Conservation (phyloP, 2,113 vertebrate genomes). For the Crotalus helleri region DNA sequence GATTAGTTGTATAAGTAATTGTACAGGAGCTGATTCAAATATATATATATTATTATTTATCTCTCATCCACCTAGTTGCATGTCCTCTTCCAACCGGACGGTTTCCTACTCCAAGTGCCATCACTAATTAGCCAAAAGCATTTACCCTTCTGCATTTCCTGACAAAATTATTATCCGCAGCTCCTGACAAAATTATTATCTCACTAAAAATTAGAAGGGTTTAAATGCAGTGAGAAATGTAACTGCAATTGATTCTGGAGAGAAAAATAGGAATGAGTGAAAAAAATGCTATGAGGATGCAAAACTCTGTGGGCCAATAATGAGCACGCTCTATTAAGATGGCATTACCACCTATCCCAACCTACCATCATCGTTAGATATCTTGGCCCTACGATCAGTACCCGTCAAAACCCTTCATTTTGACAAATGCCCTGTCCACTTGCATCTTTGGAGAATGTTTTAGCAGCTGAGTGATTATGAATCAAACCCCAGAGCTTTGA, state of each 20-base stretch:
- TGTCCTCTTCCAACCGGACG: constrained; percentile 69
- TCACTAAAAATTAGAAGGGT: constrained; percentile 59
- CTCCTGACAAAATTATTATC: constrained; percentile 46
- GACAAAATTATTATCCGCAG: constrained; percentile 46
- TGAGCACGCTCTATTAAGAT: constrained; percentile 69
- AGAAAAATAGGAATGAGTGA: constrained; percentile 48
- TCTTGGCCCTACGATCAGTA: constrained; percentile 98
- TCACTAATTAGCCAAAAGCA: constrained; percentile 77
- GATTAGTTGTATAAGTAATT: constrained; percentile 28
- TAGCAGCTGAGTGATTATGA: constrained; percentile 99
- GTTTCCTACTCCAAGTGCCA: constrained; percentile 77
- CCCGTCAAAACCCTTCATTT: constrained; percentile 97
- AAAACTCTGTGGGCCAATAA: constrained; percentile 69
- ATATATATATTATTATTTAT: constrained; percentile 69
- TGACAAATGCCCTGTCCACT: constrained; percentile 99
- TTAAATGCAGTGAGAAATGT: constrained; percentile 54
- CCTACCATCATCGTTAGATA: constrained; percentile 90
- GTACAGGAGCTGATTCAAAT: constrained; percentile 71
- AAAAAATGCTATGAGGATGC: constrained; percentile 57
- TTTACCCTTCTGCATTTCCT: constrained; percentile 60
- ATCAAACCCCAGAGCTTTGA: constrained; percentile 87
- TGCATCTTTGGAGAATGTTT: constrained; percentile 98
- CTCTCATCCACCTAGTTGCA: constrained; percentile 60
- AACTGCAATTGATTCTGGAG: constrained; percentile 58
- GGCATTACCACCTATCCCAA: constrained; percentile 78